Conservation (phyloP, 2,113 vertebrate genomes). For the Phoenicopterus ruber region DNA sequence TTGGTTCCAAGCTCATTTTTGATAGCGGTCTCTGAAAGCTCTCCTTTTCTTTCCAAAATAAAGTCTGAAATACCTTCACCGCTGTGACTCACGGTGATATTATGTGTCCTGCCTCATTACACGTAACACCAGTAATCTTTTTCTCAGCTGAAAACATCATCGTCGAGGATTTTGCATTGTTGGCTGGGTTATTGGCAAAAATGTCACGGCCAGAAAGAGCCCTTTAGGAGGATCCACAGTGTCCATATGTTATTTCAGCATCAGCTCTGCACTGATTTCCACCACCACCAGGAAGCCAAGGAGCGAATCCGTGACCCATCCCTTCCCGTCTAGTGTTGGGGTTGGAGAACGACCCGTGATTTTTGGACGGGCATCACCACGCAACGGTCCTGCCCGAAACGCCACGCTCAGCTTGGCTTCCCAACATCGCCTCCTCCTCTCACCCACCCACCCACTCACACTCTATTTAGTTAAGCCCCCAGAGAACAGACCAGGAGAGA, state of each 20-base stretch:
- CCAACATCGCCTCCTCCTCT: neutral
- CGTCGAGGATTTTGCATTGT: neutral
- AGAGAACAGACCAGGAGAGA: neutral
- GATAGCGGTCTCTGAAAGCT: neutral
- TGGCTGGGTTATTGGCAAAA: neutral
- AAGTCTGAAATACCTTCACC: neutral
- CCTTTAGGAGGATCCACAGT: neutral
- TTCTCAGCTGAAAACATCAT: neutral
- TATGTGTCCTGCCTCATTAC: neutral
- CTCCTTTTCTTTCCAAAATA: neutral
- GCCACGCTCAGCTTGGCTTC: neutral
- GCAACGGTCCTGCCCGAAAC: fast-evolving
- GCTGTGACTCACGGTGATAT: neutral
- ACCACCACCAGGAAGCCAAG: neutral
- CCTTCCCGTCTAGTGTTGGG: fast-evolving
- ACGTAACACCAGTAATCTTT: neutral
- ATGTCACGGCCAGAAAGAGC: neutral
- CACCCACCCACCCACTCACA: neutral
- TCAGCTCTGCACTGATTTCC: neutral
- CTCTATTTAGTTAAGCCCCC: neutral
- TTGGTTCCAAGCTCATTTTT: neutral
- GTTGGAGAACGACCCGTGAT: neutral
- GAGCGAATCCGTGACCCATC: neutral
- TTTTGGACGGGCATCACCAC: neutral
- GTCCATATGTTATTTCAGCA: neutral